Percentiles rank a stretch among this genome's conserved stretches.
Conservation (phyloP, 2,113 vertebrate genomes). For the Peromyscus polionotus region DNA sequence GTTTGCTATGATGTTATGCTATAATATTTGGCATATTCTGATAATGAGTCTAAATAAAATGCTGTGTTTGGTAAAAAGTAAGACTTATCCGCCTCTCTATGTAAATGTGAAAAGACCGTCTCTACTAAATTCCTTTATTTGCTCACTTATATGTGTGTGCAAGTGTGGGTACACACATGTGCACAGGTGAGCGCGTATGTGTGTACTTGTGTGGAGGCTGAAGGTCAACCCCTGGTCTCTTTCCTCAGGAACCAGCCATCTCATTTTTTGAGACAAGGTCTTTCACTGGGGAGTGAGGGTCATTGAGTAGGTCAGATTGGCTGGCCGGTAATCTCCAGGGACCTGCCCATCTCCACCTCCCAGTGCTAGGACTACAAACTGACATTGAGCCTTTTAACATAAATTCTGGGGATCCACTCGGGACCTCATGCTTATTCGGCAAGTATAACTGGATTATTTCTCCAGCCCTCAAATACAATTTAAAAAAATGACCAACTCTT, state of each 20-base stretch:
- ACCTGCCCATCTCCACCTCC: no score
- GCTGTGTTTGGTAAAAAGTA: background rate
- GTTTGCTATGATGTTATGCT: constrained; percentile 1
- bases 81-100: background rate
- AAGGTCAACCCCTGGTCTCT: background rate
- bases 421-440: background rate
- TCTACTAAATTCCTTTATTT: constrained; percentile 1
- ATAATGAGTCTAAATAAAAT: constrained; percentile 38
- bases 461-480: background rate
- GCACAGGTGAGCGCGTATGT: no score
- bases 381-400: background rate
- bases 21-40: constrained; percentile 11
- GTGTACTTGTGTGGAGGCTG: background rate
- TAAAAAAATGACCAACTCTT: background rate
- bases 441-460: background rate
- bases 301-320: background rate
- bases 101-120: background rate
- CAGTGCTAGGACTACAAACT: background rate
- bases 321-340: background rate
- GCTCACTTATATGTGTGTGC: background rate
- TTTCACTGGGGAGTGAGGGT: background rate
- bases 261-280: background rate
- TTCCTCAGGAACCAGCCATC: background rate
- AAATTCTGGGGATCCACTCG: background rate
- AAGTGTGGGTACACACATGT: background rate